phyloP scores from a whole-genome alignment of 2,888 invertebrate genomes.

The Philereme vetulata region DNA sequence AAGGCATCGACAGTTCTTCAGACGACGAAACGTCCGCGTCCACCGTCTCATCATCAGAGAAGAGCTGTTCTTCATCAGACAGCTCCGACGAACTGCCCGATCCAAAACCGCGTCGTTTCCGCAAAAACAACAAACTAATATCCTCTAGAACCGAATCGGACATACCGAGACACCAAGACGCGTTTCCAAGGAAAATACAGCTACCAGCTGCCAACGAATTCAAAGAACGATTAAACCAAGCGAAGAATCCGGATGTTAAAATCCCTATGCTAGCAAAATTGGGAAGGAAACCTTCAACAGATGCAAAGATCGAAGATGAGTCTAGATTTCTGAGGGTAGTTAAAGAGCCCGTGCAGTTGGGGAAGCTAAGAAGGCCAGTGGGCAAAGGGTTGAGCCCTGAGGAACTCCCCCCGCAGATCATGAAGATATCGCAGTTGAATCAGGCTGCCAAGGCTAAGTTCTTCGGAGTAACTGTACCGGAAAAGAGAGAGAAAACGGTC shows the following conservation, averaged over 20 bases:
- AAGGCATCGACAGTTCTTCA: constrained; percentile 81
- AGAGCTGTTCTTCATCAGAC: constrained; percentile 77
- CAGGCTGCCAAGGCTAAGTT: constrained; percentile 76
- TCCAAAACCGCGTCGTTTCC: constrained; percentile 66
- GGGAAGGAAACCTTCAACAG: constrained; percentile 65
- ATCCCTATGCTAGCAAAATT: constrained; percentile 68
- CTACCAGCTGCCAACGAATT: constrained; percentile 57
- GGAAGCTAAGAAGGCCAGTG: constrained; percentile 64
- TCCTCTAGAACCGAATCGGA: constrained; percentile 77
- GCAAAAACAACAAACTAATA: constrained; percentile 74
- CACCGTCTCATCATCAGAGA: constrained; percentile 76
- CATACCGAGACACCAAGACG: constrained; percentile 61
- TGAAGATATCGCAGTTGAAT: constrained; percentile 70
- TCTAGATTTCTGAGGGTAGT: constrained; percentile 66
- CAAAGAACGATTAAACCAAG: constrained; percentile 61
- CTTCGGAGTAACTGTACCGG: constrained; percentile 64
- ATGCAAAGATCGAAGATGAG: constrained; percentile 65
- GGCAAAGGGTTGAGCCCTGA: constrained; percentile 53
- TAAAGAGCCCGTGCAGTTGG: constrained; percentile 70
- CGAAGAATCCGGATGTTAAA: constrained; percentile 65
- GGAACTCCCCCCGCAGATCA: constrained; percentile 55
- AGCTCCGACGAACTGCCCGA: constrained; percentile 72
- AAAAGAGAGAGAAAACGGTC: constrained; percentile 68
- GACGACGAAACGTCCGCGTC: constrained; percentile 77
- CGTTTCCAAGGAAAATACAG: constrained; percentile 52